Percentiles rank a stretch among this genome's conserved stretches.
Conservation (phyloP, 2,113 vertebrate genomes). For the Oryzias curvinotus region DNA sequence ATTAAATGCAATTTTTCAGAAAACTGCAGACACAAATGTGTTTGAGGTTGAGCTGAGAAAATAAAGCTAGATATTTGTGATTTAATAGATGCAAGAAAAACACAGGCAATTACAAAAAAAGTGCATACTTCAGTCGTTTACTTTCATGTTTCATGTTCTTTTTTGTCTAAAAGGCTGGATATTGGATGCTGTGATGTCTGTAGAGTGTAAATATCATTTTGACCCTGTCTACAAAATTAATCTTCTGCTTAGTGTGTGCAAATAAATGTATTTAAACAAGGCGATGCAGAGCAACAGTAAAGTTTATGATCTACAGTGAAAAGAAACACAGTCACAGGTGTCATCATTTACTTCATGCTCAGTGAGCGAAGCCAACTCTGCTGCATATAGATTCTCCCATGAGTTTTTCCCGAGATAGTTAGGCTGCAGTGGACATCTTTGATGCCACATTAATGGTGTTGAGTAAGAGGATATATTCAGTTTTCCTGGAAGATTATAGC, state of each 20-base stretch:
- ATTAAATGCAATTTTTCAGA: slow-evolving; percentile 9
- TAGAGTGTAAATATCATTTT: not conserved
- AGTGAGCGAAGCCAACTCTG: slow-evolving; percentile 11
- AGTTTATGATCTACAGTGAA: slow-evolving; percentile 15
- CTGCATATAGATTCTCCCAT: slow-evolving; percentile 10
- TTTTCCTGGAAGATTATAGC: slow-evolving; percentile 46
- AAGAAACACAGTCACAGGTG: slow-evolving; percentile 15
- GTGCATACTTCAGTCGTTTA: slow-evolving; percentile 6
- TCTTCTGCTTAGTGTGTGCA: slow-evolving; percentile 3
- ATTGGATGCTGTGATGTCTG: slow-evolving; percentile 4
- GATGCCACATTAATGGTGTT: slow-evolving; percentile 29
- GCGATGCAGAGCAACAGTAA: slow-evolving; percentile 9
- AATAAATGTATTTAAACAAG: slow-evolving; percentile 4
- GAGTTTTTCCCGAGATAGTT: slow-evolving; percentile 20
- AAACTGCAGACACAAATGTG: not conserved
- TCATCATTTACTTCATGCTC: slow-evolving; percentile 19
- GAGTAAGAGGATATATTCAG: slow-evolving; percentile 38
- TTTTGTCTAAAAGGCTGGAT: slow-evolving; percentile 1
- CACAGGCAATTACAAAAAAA: not conserved
- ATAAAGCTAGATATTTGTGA: slow-evolving; percentile 13
- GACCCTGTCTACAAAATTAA: not conserved
- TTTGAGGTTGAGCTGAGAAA: slow-evolving; percentile 27
- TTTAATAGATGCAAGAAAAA: slow-evolving; percentile 3
- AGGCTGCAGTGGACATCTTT: slow-evolving; percentile 26
- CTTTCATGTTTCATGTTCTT: slow-evolving; percentile 16